phyloP scores from a whole-genome alignment of 2,113 vertebrate species.

The Microtus oregoni region DNA sequence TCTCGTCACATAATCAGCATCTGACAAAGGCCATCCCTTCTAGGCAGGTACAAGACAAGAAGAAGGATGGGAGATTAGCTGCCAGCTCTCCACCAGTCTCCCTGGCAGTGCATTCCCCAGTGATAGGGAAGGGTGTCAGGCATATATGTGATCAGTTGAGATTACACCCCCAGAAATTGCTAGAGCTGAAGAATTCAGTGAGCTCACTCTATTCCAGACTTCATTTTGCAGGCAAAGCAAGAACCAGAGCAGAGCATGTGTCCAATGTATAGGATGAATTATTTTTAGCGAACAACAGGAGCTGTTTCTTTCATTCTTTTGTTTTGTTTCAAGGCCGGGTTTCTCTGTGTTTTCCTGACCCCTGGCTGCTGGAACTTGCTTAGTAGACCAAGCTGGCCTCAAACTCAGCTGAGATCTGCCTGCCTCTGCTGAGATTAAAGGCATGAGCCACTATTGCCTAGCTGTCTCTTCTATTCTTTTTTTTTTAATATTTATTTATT shows the following conservation, averaged over 20 bases:
- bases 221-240: slow-evolving; percentile 19
- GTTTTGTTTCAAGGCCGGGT: background rate
- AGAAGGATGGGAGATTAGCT: background rate
- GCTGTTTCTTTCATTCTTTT: background rate
- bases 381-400: background rate
- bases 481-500: too few species aligned
- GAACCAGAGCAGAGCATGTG: background rate
- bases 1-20: background rate
- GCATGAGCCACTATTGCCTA: too few species aligned
- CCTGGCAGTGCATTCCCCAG: background rate
- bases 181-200: background rate
- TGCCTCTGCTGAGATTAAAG: background rate
- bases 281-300: slow-evolving; percentile 6
- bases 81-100: background rate
- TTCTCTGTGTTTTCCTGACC: background rate
- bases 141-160: background rate
- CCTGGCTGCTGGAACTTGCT: background rate
- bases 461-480: background rate
- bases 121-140: background rate
- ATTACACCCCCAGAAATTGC: background rate
- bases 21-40: background rate
- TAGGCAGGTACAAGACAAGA: background rate
- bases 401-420: background rate
- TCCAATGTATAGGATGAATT: background rate
- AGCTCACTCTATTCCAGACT: background rate